A percentile compares a stretch with the other conserved stretches of the same genome.
phyloP scores from a whole-genome alignment of 2,113 vertebrate species.

The pig (Sus scrofa) region T2T-Sscrofa CM000826.6:40468001-40468500 shows the following conservation, averaged over 20 bases:
- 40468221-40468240: not conserved
- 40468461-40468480: not conserved
- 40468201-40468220: not conserved
- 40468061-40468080: not conserved
- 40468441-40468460: not conserved
- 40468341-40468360: not conserved
- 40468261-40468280: not conserved
- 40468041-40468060: not conserved
- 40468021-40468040: not conserved
- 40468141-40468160: not conserved
- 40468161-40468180: not conserved
- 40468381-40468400: not conserved
- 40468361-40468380: not conserved
- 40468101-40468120: not conserved
- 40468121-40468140: not conserved
- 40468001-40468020: not conserved
- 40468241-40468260: accelerated
- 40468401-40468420: not conserved
- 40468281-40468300: not conserved
- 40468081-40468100: not conserved
- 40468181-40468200: not conserved
- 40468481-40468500: not conserved
- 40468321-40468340: not conserved
- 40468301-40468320: not conserved
- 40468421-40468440: not conserved